A percentile compares a stretch with the other conserved stretches of the same genome.
Conservation (phyloP, 2,888 invertebrate genomes). For the Hypsopygia costalis region DNA sequence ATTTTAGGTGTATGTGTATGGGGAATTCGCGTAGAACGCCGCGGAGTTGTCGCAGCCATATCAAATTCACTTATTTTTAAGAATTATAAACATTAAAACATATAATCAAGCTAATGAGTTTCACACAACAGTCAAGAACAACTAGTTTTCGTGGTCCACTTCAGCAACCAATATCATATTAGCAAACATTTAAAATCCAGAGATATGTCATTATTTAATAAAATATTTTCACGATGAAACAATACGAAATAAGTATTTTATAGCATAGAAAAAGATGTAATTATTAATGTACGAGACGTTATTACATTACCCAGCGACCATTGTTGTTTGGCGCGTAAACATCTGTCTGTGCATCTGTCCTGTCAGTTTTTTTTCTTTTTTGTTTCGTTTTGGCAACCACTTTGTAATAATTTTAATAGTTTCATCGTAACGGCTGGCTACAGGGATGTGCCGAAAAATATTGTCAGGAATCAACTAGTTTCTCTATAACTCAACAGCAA, state of each 20-base stretch:
- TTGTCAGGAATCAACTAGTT: too few relatives aligned
- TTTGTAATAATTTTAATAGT: too few relatives aligned
- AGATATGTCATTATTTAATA: slow-evolving; percentile 6
- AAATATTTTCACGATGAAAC: slow-evolving; percentile 17
- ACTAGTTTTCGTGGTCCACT: slow-evolving; percentile 20
- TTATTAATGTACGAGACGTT: slow-evolving; percentile 41
- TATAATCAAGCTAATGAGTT: slow-evolving; percentile 27
- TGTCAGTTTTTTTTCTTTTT: too few relatives aligned
- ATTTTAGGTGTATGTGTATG: slow-evolving; percentile 79
- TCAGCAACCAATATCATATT: slow-evolving; percentile 8
- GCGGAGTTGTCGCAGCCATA: slow-evolving; percentile 66
- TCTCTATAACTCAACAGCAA: too few relatives aligned
- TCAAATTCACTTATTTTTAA: slow-evolving; percentile 25
- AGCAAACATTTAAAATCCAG: slow-evolving; percentile 14
- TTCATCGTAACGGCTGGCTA: too few relatives aligned
- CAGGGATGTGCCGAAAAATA: too few relatives aligned
- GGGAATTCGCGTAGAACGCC: slow-evolving; percentile 56
- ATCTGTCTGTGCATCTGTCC: too few relatives aligned
- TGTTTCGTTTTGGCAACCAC: too few relatives aligned
- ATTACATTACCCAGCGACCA: slow-evolving; percentile 53
- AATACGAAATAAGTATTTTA: slow-evolving; percentile 20
- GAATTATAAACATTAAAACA: slow-evolving; percentile 22
- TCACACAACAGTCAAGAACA: slow-evolving; percentile 22
- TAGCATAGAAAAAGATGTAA: slow-evolving; percentile 32
- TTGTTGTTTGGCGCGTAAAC: slow-evolving; percentile 79